Conservation (phyloP, 2,113 vertebrate species). For the Sylvilagus bachmani region DNA sequence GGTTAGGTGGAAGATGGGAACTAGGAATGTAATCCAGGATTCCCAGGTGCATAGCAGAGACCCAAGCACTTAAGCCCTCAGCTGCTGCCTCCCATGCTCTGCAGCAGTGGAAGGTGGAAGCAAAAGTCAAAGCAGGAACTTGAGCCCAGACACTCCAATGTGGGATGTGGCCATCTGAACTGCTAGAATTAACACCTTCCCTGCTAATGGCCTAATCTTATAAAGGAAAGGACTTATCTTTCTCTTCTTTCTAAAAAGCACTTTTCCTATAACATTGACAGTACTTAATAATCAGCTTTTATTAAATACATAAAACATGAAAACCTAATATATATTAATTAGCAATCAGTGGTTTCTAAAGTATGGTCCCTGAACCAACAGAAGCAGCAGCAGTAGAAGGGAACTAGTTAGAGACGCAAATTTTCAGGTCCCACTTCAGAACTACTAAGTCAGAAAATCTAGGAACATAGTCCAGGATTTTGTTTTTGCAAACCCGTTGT, state of each 20-base stretch:
- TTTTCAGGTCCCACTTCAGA: background rate
- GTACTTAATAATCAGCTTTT: background rate
- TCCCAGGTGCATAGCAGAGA: no score
- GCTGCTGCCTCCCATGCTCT: no score
- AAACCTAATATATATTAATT: background rate
- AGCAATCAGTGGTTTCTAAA: background rate
- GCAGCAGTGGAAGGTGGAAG: no score
- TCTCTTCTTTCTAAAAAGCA: background rate
- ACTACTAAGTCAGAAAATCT: background rate
- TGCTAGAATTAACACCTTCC: no score
- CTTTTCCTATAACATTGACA: background rate
- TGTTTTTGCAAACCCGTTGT: background rate
- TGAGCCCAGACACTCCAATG: no score
- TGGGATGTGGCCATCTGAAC: no score
- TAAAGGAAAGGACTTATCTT: background rate
- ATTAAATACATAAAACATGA: background rate
- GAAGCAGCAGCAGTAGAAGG: rapidly evolving
- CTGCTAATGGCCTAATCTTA: background rate
- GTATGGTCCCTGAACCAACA: background rate
- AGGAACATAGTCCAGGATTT: background rate
- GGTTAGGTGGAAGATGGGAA: no score
- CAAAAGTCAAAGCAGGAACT: no score
- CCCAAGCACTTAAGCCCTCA: no score
- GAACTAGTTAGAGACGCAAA: background rate
- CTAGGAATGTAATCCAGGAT: no score